Evolutionary conservation across 2,113 vertebrate genomes (phyloP), one percentile per base, ranked within the genome.

Genomic region (Petromus typicus): DNA sequence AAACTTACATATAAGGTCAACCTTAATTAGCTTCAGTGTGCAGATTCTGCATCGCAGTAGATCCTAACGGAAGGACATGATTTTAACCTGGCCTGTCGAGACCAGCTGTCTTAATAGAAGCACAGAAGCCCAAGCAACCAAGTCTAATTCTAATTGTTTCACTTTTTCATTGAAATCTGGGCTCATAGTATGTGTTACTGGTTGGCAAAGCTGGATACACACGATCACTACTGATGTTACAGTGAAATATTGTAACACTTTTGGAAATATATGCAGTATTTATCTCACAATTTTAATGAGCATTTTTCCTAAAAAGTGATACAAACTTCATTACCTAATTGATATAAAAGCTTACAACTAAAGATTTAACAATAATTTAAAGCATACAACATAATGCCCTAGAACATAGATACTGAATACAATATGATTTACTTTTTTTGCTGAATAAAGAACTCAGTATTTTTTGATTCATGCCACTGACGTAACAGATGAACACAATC

Each of bases 301-400:
- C 43, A 89, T 93, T 63, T 85, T 88, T 57, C 37, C 27, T 51
- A 93, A 94, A 71, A 89, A 93, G 25, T 51, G 61, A 45, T 30
- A 67, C 34, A 81, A 59, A 84, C 54, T 92, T 75, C 34, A 84
- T 0, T 93, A 54, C 30, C 59, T 83, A 86, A 91, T 0, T 85
- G 64, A 88, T 84, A 84, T 85, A 59, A 96, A 91, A 71, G 40
- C 76, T 43, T 75, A 67, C 51, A 79, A 48, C 37, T 76, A 94
- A 90, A 95, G 13, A 84, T 79, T 11, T n/a, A 80, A 87, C 66
- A 93, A 92, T 14, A 82, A 56, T 45, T 89, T 82, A 91, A 82
- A 91, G 93, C 80, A 30, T 82, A 13, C 43, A 89, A 71, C 2
- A 85, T 45, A 25, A 85, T 81, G 85, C 1, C n/a, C 54, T 34